These are phyloP conservation scores for Agonum fuliginosum DNA, from an alignment of 2,888 invertebrate genomes.

Conservation along the genomic window DNA sequence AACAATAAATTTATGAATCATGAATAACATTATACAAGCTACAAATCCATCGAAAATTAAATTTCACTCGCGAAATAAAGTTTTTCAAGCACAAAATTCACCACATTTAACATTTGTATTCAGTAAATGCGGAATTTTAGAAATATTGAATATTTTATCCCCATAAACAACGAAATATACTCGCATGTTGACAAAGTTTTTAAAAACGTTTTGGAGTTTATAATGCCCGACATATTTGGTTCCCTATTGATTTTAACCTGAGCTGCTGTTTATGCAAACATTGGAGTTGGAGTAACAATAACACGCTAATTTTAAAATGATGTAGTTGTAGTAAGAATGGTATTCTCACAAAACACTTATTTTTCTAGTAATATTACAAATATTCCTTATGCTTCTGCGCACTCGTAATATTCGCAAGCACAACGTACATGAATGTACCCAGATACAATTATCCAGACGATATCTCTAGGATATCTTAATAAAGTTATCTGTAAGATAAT, in stretches of 20 bases:
- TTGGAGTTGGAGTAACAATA: constrained; percentile 22
- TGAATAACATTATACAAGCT: constrained; percentile 27
- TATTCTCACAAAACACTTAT: background rate
- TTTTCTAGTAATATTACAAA: no score
- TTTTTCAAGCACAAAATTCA: constrained; percentile 4
- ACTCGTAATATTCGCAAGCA: no score
- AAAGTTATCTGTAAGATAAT: no score
- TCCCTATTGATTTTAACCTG: constrained; percentile 27
- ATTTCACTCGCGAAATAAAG: constrained; percentile 16
- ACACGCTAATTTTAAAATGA: constrained; percentile 7
- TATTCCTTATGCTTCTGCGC: no score
- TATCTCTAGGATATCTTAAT: no score
- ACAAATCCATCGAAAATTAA: constrained; percentile 15
- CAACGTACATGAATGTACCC: no score
- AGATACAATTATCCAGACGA: no score
- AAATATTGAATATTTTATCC: constrained; percentile 44
- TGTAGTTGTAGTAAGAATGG: constrained; percentile 1
- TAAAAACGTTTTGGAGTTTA: constrained; percentile 19
- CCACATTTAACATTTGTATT: background rate
- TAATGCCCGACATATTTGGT: constrained; percentile 23
- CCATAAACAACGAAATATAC: constrained; percentile 31
- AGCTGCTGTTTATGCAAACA: constrained; percentile 1
- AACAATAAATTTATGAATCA: constrained; percentile 4
- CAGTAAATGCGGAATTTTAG: constrained; percentile 16
- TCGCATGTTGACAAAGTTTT: constrained; percentile 30